Conservation (phyloP, 2,797 vertebrate genomes). For the Lagodon rhomboides region DNA sequence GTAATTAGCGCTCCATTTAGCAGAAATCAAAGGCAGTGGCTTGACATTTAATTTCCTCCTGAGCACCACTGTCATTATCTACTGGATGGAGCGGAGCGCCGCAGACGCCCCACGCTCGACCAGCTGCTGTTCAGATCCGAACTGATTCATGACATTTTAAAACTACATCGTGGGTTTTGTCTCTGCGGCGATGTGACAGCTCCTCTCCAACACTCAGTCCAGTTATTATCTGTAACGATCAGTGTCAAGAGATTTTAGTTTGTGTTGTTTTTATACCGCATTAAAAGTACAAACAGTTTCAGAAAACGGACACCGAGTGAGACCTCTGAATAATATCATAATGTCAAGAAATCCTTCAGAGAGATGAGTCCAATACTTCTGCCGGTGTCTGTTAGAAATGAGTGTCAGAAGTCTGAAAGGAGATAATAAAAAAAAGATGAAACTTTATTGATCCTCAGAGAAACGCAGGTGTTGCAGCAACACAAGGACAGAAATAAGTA, state of each 20-base stretch:
- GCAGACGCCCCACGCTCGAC: not conserved
- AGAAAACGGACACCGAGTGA: not conserved
- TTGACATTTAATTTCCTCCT: conserved; percentile 75
- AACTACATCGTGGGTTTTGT: not conserved
- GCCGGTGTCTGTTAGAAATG: not conserved
- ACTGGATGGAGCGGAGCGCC: conserved; percentile 19
- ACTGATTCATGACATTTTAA: not conserved
- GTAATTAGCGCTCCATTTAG: conserved; percentile 74
- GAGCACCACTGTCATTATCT: conserved; percentile 50
- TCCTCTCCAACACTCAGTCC: not conserved
- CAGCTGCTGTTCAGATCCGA: not conserved
- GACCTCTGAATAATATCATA: not conserved
- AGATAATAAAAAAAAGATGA: not conserved
- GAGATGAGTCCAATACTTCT: not conserved
- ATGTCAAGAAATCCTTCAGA: not conserved
- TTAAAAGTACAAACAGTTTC: not conserved
- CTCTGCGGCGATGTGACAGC: conserved; percentile 3
- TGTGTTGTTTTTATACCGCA: not conserved
- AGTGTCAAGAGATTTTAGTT: conserved; percentile 2
- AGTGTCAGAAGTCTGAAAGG: not conserved
- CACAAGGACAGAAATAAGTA: not conserved
- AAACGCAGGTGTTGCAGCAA: not conserved
- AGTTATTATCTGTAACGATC: conserved; percentile 7
- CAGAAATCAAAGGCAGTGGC: conserved; percentile 66
- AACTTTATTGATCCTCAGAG: not conserved